Base-by-base conservation (phyloP, 2,797 vertebrate species). In the Lacerta bilineata region DNA sequence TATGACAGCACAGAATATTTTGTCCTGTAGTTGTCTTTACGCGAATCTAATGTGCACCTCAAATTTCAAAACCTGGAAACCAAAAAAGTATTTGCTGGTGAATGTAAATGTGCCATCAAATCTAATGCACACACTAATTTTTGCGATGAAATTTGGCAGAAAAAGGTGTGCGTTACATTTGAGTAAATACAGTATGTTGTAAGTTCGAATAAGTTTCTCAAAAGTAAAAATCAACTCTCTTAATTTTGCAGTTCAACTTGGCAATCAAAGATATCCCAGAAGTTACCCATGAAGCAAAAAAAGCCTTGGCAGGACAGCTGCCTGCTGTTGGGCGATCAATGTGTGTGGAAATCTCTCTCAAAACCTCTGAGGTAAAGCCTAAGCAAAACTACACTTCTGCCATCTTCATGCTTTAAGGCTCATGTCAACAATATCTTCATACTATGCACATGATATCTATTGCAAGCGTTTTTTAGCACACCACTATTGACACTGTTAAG, bases 321-420 rank as follows among this genome's bases (percentile, higher is more conserved):
- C 99, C 99, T 0, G 98, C 98, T 68, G 97, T 99, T 27, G 99
- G 99, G 13, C 97, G 98, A 75, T 99, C 99, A 43, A 99, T 99
- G 99, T 99, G 99, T n/a, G 99, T 99, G 91, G 99, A 99, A 96
- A 99, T 99, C 93, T 99, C 99, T 83, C 98, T 99, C 80, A 99
- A 99, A 96, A 99, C 99, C 3, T 99, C 99, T 27, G 99, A 99
- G 98, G 99, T 99, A 96, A 95, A 91, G 68, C 81, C 0, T 33
- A 13, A 89, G n/a, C 85, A 83, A 59, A 91, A 90, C 86, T 2
- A 15, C 0, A 0, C 3, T 15, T 4, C 50, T 68, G 85, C 87
- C 39, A 0, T 69, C 39, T 66, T 88, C 1, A 39, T 29, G 72
- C 11, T 87, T 79, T 76, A 78, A 11, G 1, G 46, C 33, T 89